phyloP scores from a whole-genome alignment of 2,113 vertebrate species.

The Catharus minimus region DNA sequence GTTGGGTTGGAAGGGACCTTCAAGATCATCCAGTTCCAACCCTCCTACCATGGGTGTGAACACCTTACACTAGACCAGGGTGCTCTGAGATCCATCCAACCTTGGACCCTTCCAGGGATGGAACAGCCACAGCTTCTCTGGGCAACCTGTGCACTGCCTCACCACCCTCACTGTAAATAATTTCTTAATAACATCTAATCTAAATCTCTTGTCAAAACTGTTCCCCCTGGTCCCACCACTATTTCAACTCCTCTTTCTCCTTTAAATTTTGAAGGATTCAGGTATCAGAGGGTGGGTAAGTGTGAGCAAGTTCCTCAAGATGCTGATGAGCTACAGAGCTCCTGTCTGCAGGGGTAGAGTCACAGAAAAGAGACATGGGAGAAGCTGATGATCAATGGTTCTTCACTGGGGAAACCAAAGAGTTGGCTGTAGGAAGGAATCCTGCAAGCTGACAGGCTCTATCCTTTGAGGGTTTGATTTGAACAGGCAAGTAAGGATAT shows the following conservation, averaged over 20 bases:
- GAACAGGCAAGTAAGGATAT: neutral
- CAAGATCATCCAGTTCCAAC: neutral
- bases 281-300: neutral
- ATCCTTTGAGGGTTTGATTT: neutral
- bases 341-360: neutral
- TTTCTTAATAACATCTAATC: neutral
- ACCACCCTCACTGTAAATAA: neutral
- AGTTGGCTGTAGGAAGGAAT: neutral
- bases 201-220: neutral
- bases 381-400: fast-evolving
- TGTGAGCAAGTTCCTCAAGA: neutral
- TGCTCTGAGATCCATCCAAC: neutral
- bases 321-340: neutral
- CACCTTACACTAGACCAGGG: neutral
- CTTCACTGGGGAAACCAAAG: neutral
- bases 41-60: neutral
- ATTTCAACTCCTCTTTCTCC: neutral
- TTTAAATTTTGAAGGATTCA: neutral
- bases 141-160: neutral
- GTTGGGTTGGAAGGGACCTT: neutral
- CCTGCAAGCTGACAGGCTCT: neutral
- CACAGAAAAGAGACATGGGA: neutral
- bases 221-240: neutral
- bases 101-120: neutral
- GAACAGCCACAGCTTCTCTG: neutral